phyloP scores from a whole-genome alignment of 2,797 vertebrate genomes.

The Scleropages formosus region DNA sequence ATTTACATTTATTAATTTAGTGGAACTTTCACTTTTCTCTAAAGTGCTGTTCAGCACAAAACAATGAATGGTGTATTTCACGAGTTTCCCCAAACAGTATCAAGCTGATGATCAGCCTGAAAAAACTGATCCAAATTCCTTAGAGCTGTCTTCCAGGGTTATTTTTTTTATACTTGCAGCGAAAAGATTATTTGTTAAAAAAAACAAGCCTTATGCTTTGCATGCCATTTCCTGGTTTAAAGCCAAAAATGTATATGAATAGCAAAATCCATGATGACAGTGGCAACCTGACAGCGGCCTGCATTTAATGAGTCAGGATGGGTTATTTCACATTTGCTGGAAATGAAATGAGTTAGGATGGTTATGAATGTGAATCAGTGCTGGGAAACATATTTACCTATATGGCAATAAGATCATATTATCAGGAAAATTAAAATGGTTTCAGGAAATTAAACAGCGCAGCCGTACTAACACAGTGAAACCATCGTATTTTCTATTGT shows the following conservation, averaged over 20 bases:
- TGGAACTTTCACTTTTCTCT: too few relatives aligned
- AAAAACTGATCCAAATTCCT: not conserved
- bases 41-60: too few relatives aligned
- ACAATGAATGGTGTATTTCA: too few relatives aligned
- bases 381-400: not conserved
- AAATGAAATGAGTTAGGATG: not conserved
- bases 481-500: not conserved
- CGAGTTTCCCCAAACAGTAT: not conserved
- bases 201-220: too few relatives aligned
- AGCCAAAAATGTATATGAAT: not conserved
- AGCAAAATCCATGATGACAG: not conserved
- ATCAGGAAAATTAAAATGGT: not conserved
- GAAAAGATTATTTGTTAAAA: too few relatives aligned
- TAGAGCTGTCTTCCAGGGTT: too few relatives aligned
- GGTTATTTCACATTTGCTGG: not conserved
- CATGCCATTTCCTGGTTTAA: too few relatives aligned
- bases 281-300: too few relatives aligned
- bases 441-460: constrained; percentile 4
- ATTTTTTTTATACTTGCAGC: too few relatives aligned
- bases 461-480: not conserved
- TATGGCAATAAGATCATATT: not conserved
- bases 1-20: too few relatives aligned
- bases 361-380: not conserved
- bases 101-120: not conserved
- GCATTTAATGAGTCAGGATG: not conserved